Base-by-base conservation (phyloP, 2,113 vertebrate species). In the Myrmecobius fasciatus region DNA sequence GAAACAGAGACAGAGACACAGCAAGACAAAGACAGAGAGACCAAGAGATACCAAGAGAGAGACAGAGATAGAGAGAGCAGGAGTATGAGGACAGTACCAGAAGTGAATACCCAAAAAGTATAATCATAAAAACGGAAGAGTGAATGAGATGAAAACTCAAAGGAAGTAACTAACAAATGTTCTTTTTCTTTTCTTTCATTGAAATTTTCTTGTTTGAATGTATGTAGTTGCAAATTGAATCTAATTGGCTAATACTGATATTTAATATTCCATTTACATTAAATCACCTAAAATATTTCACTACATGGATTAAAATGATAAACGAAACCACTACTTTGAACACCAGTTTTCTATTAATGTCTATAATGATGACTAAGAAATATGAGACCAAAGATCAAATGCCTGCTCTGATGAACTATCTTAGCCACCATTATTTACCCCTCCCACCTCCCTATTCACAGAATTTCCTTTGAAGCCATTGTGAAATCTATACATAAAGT, bases 381-480 rank as follows among this genome's bases (percentile, higher is more conserved):
- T 88, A 0, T 48, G 54, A 46, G 75, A n/a, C 20, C n/a, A 43
- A 89, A 56, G 88, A 94, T 1, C 47, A 54, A 25, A 43, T 94
- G 89, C 36, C 26, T 94, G 43, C 49, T 88, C 31, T 60, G 31
- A 67, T 93, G 91, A 93, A 52, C 52, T 43, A 31, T 92, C 92
- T 91, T 49, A 67, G 67, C 10, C 48, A 31, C 25, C 3, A 31
- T 89, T 91, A 83, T 83, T 83, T 83, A 3, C 91, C 91, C 46
- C 83, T 96, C 95, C 95, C 90, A 47, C 53, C 83, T 91, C 91
- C 95, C 93, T 92, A 96, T 11, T 54, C 53, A 89, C 53, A 92
- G 51, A 94, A 46, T n/a, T 93, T 56, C 52, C 96, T 96, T 97
- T 97, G 83, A 95, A 97, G 95, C 95, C 88, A n/a, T 25, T 93